Percentiles rank a stretch among this genome's conserved stretches.
Conservation (phyloP, 2,888 invertebrate genomes). For the Vesta saturnalis region DNA sequence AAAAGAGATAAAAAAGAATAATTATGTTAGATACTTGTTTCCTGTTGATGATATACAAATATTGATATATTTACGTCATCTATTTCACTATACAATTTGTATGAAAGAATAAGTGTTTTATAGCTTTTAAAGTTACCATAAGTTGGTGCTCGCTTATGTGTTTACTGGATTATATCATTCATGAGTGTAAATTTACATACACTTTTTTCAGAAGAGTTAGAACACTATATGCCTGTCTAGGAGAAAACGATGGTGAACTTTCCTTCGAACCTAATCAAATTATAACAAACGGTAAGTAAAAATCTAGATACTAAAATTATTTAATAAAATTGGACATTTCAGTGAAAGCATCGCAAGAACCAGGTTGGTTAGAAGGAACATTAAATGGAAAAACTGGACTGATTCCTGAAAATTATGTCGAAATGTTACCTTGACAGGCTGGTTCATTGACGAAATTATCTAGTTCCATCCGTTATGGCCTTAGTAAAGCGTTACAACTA, state of each 20-base stretch:
- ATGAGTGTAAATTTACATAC: neutral
- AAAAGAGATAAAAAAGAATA: too few relatives aligned
- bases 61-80: too few relatives aligned
- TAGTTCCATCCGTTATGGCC: constrained; percentile 55
- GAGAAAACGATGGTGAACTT: constrained; percentile 96
- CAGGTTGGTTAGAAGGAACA: constrained; percentile 97
- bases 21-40: too few relatives aligned
- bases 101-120: too few relatives aligned
- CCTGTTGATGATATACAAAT: too few relatives aligned
- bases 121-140: too few relatives aligned
- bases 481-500: constrained; percentile 56
- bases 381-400: constrained; percentile 91
- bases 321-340: constrained; percentile 51
- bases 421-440: constrained; percentile 76
- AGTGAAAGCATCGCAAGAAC: constrained; percentile 93
- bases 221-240: constrained; percentile 95
- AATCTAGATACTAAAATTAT: neutral
- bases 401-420: constrained; percentile 97
- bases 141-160: too few relatives aligned
- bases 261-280: constrained; percentile 99
- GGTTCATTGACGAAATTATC: constrained; percentile 57
- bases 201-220: constrained; percentile 77
- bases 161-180: too few relatives aligned
- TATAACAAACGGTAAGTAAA: constrained; percentile 87
- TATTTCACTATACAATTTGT: too few relatives aligned